Conservation (phyloP, 2,888 invertebrate species). For the Dexiosoma caninum region DNA sequence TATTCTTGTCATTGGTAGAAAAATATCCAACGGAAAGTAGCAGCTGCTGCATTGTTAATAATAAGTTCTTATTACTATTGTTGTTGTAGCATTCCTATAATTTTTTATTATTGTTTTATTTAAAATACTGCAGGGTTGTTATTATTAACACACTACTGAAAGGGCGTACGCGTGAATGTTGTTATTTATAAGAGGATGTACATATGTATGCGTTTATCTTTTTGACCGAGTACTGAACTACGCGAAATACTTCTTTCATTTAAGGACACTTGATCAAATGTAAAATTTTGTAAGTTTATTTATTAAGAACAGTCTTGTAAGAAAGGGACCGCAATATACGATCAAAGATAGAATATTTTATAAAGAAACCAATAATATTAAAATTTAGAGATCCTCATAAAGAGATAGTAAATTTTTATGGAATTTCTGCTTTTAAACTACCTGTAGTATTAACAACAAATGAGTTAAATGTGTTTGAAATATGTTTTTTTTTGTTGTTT, state of each 20-base stretch:
- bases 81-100: conserved; percentile 16
- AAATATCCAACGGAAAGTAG: conserved; percentile 42
- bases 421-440: neutral
- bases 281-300: conserved; percentile 16
- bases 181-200: too few species aligned
- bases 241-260: neutral
- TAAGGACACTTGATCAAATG: conserved; percentile 58
- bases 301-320: conserved; percentile 29
- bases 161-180: conserved; percentile 38
- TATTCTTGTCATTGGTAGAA: conserved; percentile 19
- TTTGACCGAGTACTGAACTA: neutral
- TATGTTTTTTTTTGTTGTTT: neutral
- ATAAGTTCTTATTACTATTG: conserved; percentile 13
- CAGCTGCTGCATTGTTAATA: conserved; percentile 63
- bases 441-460: neutral
- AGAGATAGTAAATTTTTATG: conserved; percentile 13
- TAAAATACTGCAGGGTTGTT: conserved; percentile 33
- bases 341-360: neutral
- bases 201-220: neutral
- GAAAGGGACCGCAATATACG: conserved; percentile 44
- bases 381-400: conserved; percentile 16
- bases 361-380: conserved; percentile 5
- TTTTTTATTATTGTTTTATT: neutral
- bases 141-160: conserved; percentile 18
- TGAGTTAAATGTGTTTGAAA: neutral